A percentile compares a stretch with the other conserved stretches of the same genome.
Conservation (phyloP, 1,140 invertebrate species). For the Eriosoma lanigerum region DNA sequence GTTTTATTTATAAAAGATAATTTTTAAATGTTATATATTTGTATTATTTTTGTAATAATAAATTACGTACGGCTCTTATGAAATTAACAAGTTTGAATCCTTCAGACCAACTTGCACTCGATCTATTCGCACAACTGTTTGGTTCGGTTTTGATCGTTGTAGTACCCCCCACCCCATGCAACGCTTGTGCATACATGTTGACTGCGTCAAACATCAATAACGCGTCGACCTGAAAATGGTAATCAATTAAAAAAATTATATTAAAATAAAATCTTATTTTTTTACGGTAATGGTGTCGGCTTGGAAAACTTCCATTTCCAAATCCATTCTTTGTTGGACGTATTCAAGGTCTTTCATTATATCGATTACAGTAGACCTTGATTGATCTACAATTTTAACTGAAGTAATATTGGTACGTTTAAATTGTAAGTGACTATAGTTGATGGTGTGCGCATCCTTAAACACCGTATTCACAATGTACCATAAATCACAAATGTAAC, state of each 20-base stretch:
- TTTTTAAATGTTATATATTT: no score
- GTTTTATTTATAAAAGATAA: no score
- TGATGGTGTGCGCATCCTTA: slow-evolving; percentile 77
- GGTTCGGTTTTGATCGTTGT: slow-evolving; percentile 85
- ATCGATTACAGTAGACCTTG: slow-evolving; percentile 58
- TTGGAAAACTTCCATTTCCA: not conserved
- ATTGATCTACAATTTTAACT: slow-evolving; percentile 70
- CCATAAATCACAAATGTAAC: not conserved
- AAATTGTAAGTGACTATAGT: slow-evolving; percentile 78
- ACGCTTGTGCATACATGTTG: slow-evolving; percentile 84
- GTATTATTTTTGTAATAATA: no score
- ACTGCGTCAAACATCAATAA: slow-evolving; percentile 95
- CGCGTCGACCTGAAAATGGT: slow-evolving; percentile 70
- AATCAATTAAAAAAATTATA: no score
- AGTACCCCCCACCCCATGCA: slow-evolving; percentile 85
- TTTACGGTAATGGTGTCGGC: slow-evolving; percentile 59
- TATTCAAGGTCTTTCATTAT: slow-evolving; percentile 36
- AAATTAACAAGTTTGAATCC: slow-evolving; percentile 94
- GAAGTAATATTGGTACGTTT: slow-evolving; percentile 83
- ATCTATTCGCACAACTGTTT: slow-evolving; percentile 76
- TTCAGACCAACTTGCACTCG: slow-evolving; percentile 85
- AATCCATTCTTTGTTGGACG: slow-evolving; percentile 28
- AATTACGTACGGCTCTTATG: slow-evolving; percentile 87
- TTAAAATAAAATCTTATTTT: not conserved
- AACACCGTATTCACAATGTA: not conserved